Evolutionary conservation across 2,888 invertebrate species (phyloP).

Genomic region (Halocaridina rubra): DNA sequence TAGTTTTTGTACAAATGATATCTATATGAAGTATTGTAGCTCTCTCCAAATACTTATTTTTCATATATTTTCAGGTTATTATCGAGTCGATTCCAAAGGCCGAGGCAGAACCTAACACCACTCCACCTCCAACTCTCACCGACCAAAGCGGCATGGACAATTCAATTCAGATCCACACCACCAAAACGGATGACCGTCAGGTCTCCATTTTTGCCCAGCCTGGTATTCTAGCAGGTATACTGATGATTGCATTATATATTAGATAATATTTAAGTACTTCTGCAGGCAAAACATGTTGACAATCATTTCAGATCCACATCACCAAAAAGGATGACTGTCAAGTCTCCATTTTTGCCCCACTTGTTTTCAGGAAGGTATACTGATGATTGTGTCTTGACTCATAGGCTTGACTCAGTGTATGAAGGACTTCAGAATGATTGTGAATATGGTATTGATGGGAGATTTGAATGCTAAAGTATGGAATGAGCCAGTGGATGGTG

Average conservation of each 20-base stretch:
- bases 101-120: slow-evolving; percentile 21
- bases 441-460: too few species aligned
- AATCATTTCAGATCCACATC: slow-evolving; percentile 42
- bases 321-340: slow-evolving; percentile 56
- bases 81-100: not conserved
- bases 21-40: too few species aligned
- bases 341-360: slow-evolving; percentile 94
- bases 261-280: too few species aligned
- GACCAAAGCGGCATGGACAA: slow-evolving; percentile 41
- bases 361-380: slow-evolving; percentile 88
- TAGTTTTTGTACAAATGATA: too few species aligned
- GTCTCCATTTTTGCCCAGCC: slow-evolving; percentile 95
- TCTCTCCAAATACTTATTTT: too few species aligned
- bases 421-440: too few species aligned
- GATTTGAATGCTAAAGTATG: too few species aligned
- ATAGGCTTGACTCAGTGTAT: too few species aligned
- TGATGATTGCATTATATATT: too few species aligned
- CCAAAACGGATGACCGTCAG: slow-evolving; percentile 63
- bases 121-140: slow-evolving; percentile 29
- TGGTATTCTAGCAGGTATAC: slow-evolving; percentile 88
- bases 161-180: slow-evolving; percentile 43
- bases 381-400: too few species aligned
- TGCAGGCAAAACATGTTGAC: too few species aligned
- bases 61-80: not conserved
- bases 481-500: too few species aligned